Conservation (phyloP, 2,888 invertebrate genomes). For the Aleiodes alternator region DNA sequence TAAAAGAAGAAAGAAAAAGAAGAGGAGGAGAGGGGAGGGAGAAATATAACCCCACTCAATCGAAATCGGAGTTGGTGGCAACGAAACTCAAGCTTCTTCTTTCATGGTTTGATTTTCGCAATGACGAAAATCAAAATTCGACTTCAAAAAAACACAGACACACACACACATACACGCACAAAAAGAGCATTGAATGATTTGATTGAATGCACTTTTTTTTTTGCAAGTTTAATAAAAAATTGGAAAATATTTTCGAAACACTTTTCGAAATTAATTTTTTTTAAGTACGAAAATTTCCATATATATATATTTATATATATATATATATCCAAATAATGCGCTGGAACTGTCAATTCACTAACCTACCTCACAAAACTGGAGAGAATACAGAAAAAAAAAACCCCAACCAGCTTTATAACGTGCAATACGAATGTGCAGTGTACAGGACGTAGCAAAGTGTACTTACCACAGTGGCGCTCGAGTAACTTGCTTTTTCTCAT, state of each 20-base stretch:
- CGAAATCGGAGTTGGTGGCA: slow-evolving; percentile 29
- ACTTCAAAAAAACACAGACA: no score
- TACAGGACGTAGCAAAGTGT: slow-evolving; percentile 65
- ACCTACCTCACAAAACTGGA: slow-evolving; percentile 67
- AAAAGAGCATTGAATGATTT: slow-evolving; percentile 50
- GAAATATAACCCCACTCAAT: slow-evolving; percentile 13
- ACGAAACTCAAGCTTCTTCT: slow-evolving; percentile 33
- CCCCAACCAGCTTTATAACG: slow-evolving; percentile 27
- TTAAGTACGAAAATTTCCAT: background rate
- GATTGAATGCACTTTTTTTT: background rate
- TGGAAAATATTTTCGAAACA: no score
- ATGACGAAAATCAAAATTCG: background rate
- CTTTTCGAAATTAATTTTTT: background rate
- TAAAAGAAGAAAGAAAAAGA: no score
- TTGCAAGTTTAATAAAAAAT: background rate
- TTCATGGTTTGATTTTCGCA: background rate
- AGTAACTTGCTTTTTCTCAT: slow-evolving; percentile 42
- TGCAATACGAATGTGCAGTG: slow-evolving; percentile 51
- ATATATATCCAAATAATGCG: background rate
- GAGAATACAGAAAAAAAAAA: slow-evolving; percentile 34
- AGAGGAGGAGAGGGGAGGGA: background rate
- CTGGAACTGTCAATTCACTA: slow-evolving; percentile 66
- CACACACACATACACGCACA: no score
- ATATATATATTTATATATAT: background rate
- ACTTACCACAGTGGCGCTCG: slow-evolving; percentile 44